Conservation (phyloP, 37 sponge, comb jelly and placozoan species). For the Hexactinellida sp. region DNA sequence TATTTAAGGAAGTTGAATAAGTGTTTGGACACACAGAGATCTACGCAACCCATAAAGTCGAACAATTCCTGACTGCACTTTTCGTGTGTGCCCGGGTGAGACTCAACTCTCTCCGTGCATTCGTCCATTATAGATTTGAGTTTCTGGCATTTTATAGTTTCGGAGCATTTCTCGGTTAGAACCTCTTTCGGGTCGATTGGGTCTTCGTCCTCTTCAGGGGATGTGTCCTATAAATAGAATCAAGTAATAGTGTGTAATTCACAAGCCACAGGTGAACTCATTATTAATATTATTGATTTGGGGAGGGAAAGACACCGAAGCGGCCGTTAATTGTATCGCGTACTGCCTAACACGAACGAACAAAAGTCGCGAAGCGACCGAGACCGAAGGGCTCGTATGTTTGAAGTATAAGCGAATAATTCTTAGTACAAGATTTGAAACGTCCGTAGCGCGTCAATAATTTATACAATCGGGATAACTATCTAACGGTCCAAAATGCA, state of each 20-base stretch:
- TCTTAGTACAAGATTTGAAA: no score
- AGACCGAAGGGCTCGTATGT: no score
- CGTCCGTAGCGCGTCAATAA: no score
- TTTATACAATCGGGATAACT: no score
- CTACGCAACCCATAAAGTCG: constrained; percentile 83
- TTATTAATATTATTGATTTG: no score
- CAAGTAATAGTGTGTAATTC: background rate
- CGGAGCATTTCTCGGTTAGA: constrained; percentile 65
- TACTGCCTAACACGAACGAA: no score
- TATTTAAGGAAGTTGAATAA: background rate
- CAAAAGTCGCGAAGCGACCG: no score
- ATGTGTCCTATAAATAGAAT: background rate
- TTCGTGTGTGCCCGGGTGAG: constrained; percentile 52
- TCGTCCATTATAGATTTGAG: constrained; percentile 44
- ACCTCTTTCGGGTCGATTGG: constrained; percentile 55
- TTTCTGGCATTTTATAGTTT: constrained; percentile 36
- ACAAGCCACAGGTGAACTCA: no score
- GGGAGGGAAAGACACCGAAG: no score
- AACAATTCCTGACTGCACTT: constrained; percentile 64
- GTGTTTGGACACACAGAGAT: constrained; percentile 55
- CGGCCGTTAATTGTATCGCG: no score
- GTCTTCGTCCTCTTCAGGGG: constrained; percentile 47
- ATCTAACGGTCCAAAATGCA: no score
- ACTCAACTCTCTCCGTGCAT: constrained; percentile 60
- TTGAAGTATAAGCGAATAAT: no score